These are phyloP conservation scores for Caretta caretta DNA, from an alignment of 2,113 vertebrate genomes.

Conservation along the genomic window DNA sequence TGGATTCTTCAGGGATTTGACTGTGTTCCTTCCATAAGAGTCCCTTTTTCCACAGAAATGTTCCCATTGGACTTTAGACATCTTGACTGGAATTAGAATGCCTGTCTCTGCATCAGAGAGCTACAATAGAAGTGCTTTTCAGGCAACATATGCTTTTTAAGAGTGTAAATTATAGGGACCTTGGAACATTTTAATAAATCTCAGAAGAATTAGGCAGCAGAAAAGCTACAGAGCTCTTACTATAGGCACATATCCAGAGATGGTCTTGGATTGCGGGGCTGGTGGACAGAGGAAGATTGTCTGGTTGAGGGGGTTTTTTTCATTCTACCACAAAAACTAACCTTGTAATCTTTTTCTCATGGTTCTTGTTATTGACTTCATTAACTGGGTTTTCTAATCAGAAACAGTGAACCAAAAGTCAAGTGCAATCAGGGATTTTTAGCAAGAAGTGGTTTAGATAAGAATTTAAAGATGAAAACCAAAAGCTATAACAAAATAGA, in stretches of 20 bases:
- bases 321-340: conserved; percentile 2
- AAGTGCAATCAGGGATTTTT: conserved; percentile 80
- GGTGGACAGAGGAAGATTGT: not conserved
- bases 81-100: not conserved
- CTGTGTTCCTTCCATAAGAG: not conserved
- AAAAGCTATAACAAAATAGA: conserved; percentile 48
- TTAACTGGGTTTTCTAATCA: conserved; percentile 78
- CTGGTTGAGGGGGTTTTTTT: not conserved
- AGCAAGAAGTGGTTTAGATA: conserved; percentile 70
- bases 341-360: conserved; percentile 56
- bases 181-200: not conserved
- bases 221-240: not conserved
- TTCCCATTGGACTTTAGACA: not conserved
- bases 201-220: not conserved
- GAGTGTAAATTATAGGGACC: conserved; percentile 2
- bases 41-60: not conserved
- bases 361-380: conserved; percentile 61
- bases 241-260: not conserved
- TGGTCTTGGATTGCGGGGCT: not conserved
- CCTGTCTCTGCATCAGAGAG: not conserved
- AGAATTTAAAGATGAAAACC: conserved; percentile 68
- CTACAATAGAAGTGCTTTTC: not conserved
- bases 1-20: conserved; percentile 14
- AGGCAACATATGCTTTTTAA: not conserved
- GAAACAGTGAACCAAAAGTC: conserved; percentile 74